Percentiles rank a stretch among this genome's conserved stretches.
Evolutionary conservation across 2,888 invertebrate species (phyloP).

Genomic region (Enoplolaimus lenunculus): DNA sequence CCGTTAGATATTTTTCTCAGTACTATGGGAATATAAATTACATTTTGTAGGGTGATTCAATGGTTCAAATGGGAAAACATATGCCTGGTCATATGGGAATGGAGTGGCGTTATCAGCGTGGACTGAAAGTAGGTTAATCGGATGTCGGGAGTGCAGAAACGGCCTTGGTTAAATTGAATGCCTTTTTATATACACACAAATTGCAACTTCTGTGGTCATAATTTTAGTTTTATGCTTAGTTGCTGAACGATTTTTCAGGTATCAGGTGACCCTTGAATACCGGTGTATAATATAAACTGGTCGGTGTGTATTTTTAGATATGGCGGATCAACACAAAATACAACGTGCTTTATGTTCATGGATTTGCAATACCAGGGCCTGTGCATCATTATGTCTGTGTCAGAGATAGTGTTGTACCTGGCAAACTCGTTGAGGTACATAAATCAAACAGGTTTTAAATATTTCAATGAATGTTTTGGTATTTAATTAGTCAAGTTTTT

Average conservation of each 20-base stretch:
- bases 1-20: no score
- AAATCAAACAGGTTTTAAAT: not conserved
- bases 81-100: slow-evolving; percentile 95
- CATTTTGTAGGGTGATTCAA: slow-evolving; percentile 50
- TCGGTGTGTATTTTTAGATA: slow-evolving; percentile 62
- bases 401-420: slow-evolving; percentile 30
- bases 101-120: slow-evolving; percentile 46
- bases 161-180: no score
- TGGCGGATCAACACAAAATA: slow-evolving; percentile 81
- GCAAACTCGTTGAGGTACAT: slow-evolving; percentile 20
- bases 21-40: no score
- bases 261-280: no score
- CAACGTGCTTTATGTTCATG: slow-evolving; percentile 76
- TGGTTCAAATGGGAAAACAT: slow-evolving; percentile 84
- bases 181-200: not conserved
- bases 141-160: no score
- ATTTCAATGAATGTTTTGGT: not conserved
- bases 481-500: not conserved
- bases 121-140: slow-evolving; percentile 51
- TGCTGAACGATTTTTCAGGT: no score
- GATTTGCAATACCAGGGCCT: slow-evolving; percentile 61
- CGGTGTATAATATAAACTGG: no score
- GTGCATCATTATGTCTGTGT: slow-evolving; percentile 50
- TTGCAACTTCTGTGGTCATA: not conserved
- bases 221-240: no score